Conservation (phyloP, 2,888 invertebrate genomes). For the Melanargia galathea region DNA sequence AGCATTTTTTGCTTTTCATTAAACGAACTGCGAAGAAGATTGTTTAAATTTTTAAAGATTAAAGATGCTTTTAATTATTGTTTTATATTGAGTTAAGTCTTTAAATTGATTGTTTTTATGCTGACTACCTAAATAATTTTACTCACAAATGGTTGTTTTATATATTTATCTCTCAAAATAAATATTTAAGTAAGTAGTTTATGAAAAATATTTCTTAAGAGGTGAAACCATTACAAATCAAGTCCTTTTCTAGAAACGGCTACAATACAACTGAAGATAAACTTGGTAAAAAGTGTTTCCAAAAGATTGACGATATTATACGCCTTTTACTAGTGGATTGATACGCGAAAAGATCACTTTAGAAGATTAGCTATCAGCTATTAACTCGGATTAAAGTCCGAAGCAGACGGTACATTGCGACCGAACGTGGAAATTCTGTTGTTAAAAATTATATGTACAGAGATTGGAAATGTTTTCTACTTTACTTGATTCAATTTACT, state of each 20-base stretch:
- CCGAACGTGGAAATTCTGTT: not conserved
- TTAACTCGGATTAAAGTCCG: not conserved
- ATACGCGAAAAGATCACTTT: conserved; percentile 1
- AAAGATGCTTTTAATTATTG: too few species aligned
- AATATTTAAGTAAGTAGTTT: too few species aligned
- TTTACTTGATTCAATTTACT: not conserved
- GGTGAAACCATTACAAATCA: too few species aligned
- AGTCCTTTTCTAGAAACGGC: not conserved
- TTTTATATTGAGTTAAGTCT: too few species aligned
- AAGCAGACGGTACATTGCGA: not conserved
- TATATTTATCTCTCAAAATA: too few species aligned
- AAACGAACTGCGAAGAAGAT: too few species aligned
- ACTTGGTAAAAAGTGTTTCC: not conserved
- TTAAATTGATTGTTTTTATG: too few species aligned
- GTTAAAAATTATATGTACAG: not conserved
- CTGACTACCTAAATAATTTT: too few species aligned
- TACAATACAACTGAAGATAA: not conserved
- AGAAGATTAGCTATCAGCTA: not conserved
- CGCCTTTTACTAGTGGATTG: not conserved
- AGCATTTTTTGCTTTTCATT: too few species aligned
- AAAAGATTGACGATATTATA: not conserved
- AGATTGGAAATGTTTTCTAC: not conserved
- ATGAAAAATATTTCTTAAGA: too few species aligned
- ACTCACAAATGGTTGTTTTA: too few species aligned
- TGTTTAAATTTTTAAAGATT: too few species aligned